phyloP scores from a whole-genome alignment of 37 sponge, comb jelly and placozoan genomes.

The Chondrosia reniformis region DNA sequence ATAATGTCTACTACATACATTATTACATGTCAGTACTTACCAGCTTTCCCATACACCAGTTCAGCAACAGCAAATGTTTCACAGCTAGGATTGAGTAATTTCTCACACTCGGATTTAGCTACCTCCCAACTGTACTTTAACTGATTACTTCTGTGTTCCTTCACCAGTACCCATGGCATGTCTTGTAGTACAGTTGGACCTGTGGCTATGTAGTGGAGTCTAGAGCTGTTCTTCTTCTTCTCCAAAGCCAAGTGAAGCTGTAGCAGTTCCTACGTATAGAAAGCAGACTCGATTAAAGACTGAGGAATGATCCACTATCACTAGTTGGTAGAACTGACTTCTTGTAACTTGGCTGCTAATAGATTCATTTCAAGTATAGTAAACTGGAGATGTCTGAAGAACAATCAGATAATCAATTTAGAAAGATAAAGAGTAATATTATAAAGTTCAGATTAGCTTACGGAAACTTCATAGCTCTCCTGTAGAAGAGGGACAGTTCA shows the following conservation, averaged over 20 bases:
- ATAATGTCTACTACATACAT: conserved; percentile 5
- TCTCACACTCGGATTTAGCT: neutral
- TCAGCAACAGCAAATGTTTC: conserved; percentile 46
- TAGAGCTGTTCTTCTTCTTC: neutral
- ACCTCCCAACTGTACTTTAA: conserved; percentile 13
- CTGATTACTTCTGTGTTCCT: conserved; percentile 45
- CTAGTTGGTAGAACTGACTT: conserved; percentile 41
- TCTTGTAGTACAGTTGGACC: conserved; percentile 69
- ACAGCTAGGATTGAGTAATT: neutral
- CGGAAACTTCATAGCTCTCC: neutral
- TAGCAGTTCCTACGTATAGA: conserved; percentile 36
- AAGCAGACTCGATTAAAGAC: too few relatives aligned
- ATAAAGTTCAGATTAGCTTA: neutral
- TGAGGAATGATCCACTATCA: too few relatives aligned
- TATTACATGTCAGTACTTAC: neutral
- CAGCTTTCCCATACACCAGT: conserved; percentile 57
- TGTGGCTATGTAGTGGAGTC: conserved; percentile 70
- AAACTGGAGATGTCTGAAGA: conserved; percentile 22
- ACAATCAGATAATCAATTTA: neutral
- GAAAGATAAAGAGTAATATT: neutral
- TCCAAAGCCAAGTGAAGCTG: conserved; percentile 44
- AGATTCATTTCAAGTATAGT: conserved; percentile 45
- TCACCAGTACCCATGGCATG: conserved; percentile 66
- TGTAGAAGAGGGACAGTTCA: conserved; percentile 64
- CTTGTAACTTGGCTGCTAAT: conserved; percentile 57